phyloP scores from a whole-genome alignment of 1,140 invertebrate genomes.

The Vanessa atalanta region DNA sequence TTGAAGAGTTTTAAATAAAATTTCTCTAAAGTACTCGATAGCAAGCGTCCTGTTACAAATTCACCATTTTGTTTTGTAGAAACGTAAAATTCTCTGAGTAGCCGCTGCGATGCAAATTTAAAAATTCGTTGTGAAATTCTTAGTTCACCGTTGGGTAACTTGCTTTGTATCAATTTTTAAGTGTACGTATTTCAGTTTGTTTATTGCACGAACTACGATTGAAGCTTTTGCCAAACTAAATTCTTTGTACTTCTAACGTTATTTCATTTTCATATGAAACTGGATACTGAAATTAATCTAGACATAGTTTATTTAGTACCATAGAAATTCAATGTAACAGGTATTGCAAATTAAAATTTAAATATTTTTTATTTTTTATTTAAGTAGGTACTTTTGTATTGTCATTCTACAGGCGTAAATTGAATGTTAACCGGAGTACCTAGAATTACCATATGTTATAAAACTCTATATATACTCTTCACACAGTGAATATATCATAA shows the following conservation, averaged over 20 bases:
- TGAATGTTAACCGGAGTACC: too few species aligned
- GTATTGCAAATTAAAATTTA: too few species aligned
- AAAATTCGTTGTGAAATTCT: background rate
- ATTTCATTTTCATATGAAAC: background rate
- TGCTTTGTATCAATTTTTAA: conserved; percentile 1
- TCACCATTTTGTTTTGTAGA: background rate
- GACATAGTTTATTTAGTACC: background rate
- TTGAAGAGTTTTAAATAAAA: background rate
- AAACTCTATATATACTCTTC: too few species aligned
- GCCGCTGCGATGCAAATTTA: background rate
- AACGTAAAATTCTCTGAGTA: background rate
- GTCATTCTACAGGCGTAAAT: too few species aligned
- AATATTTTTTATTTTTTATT: too few species aligned
- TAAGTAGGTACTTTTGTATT: too few species aligned
- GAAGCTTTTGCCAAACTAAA: conserved; percentile 1
- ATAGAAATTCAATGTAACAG: too few species aligned
- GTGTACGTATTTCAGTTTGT: conserved; percentile 6
- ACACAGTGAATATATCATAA: too few species aligned
- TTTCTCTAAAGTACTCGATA: background rate
- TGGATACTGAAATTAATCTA: background rate
- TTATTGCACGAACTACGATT: conserved; percentile 6
- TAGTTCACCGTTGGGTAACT: background rate
- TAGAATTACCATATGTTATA: too few species aligned
- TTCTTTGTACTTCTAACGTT: background rate
- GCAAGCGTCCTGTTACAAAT: background rate